A percentile compares a stretch with the other conserved stretches of the same genome.
Conservation (phyloP, 2,888 invertebrate genomes). For the Cosmia pyralina region DNA sequence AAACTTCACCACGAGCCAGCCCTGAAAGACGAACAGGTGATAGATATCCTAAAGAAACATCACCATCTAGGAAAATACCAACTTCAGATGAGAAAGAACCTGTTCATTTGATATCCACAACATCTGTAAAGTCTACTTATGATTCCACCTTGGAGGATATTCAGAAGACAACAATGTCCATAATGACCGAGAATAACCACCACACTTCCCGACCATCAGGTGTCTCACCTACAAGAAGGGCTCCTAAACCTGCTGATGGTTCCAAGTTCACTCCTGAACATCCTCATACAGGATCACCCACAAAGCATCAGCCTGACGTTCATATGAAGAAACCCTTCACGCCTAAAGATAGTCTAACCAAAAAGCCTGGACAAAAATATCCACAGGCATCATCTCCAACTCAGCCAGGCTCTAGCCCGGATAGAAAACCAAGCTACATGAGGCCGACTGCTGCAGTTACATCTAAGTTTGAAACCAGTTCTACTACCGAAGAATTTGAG, state of each 20-base stretch:
- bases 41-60: slow-evolving; percentile 48
- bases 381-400: slow-evolving; percentile 39
- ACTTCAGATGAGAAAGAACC: slow-evolving; percentile 34
- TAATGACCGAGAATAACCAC: slow-evolving; percentile 36
- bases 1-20: slow-evolving; percentile 33
- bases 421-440: slow-evolving; percentile 62
- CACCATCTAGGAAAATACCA: slow-evolving; percentile 47
- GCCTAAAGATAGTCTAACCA: slow-evolving; percentile 18
- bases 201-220: slow-evolving; percentile 17
- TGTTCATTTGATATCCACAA: slow-evolving; percentile 57
- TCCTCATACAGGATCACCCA: slow-evolving; percentile 27
- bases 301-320: slow-evolving; percentile 28
- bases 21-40: slow-evolving; percentile 36
- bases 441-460: slow-evolving; percentile 57
- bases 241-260: slow-evolving; percentile 17
- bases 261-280: slow-evolving; percentile 14
- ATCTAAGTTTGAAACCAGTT: slow-evolving; percentile 58
- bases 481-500: slow-evolving; percentile 55
- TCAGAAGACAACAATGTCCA: slow-evolving; percentile 49
- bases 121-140: slow-evolving; percentile 54
- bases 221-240: slow-evolving; percentile 32
- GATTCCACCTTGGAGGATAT: slow-evolving; percentile 59
- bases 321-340: slow-evolving; percentile 16
- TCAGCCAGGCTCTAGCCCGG: slow-evolving; percentile 62
- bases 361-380: slow-evolving; percentile 30